These are phyloP conservation scores for Leucoraja ocellata DNA, from an alignment of 2,797 vertebrate genomes.

Conservation along the genomic window DNA sequence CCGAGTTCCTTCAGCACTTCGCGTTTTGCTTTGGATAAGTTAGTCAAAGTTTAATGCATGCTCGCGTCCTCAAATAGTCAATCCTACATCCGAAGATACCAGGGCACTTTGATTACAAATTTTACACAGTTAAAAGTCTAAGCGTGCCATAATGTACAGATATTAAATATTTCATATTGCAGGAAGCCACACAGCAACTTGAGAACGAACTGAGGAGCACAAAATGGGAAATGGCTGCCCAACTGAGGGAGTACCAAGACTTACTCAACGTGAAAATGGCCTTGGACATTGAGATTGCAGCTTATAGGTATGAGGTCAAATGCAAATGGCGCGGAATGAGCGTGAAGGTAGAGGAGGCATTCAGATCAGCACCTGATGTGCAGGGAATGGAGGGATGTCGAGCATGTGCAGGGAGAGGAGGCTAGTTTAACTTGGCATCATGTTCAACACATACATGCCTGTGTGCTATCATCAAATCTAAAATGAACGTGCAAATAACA, in stretches of 20 bases:
- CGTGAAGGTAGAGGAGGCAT: background rate
- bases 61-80: background rate
- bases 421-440: too few relatives aligned
- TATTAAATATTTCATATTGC: background rate
- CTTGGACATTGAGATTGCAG: conserved; percentile 87
- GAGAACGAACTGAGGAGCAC: conserved; percentile 80
- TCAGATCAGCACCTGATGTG: too few relatives aligned
- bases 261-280: conserved; percentile 95
- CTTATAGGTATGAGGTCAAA: conserved; percentile 70
- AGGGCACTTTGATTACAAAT: background rate
- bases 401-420: too few relatives aligned
- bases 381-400: too few relatives aligned
- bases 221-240: conserved; percentile 91
- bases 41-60: background rate
- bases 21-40: background rate
- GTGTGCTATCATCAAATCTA: background rate
- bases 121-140: background rate
- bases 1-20: too few relatives aligned
- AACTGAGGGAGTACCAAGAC: conserved; percentile 87
- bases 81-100: background rate
- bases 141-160: too few relatives aligned
- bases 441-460: too few relatives aligned
- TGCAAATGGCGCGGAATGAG: background rate
- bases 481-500: background rate
- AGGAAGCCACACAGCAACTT: conserved; percentile 85